Evolutionary conservation across 2,113 vertebrate genomes (phyloP).

Genomic region (Chitala chitala): DNA sequence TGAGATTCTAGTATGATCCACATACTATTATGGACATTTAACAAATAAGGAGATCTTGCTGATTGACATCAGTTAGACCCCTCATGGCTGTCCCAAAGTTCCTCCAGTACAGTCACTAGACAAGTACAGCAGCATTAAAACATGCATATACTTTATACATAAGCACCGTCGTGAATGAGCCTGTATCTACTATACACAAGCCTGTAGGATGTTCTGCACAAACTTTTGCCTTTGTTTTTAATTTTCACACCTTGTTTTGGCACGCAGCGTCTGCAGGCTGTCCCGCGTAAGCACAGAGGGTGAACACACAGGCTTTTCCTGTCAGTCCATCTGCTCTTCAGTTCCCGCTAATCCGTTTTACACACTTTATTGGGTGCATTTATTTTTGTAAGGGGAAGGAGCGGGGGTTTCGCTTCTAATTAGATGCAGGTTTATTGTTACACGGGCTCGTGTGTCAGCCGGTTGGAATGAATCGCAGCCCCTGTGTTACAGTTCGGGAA

Average conservation of each 20-base stretch:
- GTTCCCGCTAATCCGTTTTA: background rate
- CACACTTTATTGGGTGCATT: constrained; percentile 25
- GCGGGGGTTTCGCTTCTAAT: constrained; percentile 34
- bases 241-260: background rate
- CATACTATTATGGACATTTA: background rate
- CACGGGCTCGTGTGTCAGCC: constrained; percentile 26
- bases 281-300: background rate
- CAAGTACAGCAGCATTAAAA: background rate
- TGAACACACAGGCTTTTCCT: constrained; percentile 20
- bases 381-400: constrained; percentile 36
- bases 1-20: background rate
- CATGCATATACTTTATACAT: no score
- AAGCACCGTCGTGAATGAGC: no score
- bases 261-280: no score
- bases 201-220: background rate
- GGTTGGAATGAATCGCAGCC: constrained; percentile 27
- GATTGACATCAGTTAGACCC: background rate
- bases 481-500: constrained; percentile 9
- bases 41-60: background rate
- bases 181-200: no score
- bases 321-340: constrained; percentile 8
- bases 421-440: constrained; percentile 39
- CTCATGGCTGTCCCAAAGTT: background rate
- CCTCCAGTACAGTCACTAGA: background rate
- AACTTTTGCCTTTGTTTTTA: background rate